These are phyloP conservation scores for Sorex fumeus DNA, from an alignment of 2,113 vertebrate genomes.

Conservation along the genomic window DNA sequence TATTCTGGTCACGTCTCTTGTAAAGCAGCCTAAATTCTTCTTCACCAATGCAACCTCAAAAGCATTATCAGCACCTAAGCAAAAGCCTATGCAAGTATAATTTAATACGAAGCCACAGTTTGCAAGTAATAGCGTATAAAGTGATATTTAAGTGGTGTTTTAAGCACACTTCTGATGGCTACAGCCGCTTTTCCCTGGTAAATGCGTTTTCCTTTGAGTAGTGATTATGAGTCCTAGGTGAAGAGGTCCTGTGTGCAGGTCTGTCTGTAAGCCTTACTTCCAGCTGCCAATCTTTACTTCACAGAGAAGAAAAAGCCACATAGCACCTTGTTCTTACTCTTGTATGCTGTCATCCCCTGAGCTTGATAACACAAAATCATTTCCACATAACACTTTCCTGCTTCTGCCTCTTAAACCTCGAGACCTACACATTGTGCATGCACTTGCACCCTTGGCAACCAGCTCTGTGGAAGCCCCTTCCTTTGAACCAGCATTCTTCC, in stretches of 20 bases:
- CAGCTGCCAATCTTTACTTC: slow-evolving; percentile 98
- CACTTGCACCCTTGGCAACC: slow-evolving; percentile 86
- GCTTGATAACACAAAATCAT: slow-evolving; percentile 97
- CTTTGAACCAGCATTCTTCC: slow-evolving; percentile 82
- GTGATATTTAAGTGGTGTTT: slow-evolving; percentile 99
- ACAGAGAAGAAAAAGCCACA: slow-evolving; percentile 93
- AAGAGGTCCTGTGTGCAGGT: slow-evolving; percentile 98
- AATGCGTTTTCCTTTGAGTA: slow-evolving; percentile 98
- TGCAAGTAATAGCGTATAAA: slow-evolving; percentile 99
- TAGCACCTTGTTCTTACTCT: slow-evolving; percentile 94
- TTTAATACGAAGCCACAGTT: slow-evolving; percentile 99
- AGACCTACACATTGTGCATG: slow-evolving; percentile 88
- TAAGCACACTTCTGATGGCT: slow-evolving; percentile 99
- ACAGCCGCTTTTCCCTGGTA: slow-evolving; percentile 98
- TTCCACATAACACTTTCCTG: slow-evolving; percentile 94
- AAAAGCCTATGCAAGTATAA: slow-evolving; percentile 99
- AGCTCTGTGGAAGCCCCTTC: slow-evolving; percentile 85
- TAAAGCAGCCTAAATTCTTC: slow-evolving; percentile 94
- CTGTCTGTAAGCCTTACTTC: slow-evolving; percentile 98
- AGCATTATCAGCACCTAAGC: slow-evolving; percentile 97
- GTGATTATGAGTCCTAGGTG: slow-evolving; percentile 99
- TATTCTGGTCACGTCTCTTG: slow-evolving; percentile 92
- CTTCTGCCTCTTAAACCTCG: slow-evolving; percentile 92
- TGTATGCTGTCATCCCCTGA: slow-evolving; percentile 96
- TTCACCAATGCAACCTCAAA: slow-evolving; percentile 93